A percentile compares a stretch with the other conserved stretches of the same genome.
phyloP scores from a whole-genome alignment of 2,113 vertebrate genomes.

The Antechinus stuartii region DNA sequence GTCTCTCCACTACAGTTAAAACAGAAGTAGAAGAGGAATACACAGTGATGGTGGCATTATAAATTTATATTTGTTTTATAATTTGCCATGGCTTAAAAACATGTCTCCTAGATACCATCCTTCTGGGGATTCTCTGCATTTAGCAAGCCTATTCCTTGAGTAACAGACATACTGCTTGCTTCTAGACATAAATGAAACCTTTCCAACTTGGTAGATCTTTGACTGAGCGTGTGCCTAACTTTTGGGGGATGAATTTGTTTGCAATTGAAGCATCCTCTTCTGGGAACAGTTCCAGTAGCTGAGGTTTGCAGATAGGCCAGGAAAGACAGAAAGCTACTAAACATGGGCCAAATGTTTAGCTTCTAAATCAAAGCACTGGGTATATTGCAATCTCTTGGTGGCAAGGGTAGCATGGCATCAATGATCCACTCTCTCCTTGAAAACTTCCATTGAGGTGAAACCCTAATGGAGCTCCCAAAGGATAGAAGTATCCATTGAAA shows the following conservation, averaged over 20 bases:
- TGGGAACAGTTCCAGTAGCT: slow-evolving; percentile 13
- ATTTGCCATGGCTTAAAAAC: neutral
- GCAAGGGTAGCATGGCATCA: neutral
- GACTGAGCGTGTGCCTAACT: neutral
- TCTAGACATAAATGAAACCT: neutral
- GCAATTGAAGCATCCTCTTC: neutral
- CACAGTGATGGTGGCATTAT: neutral
- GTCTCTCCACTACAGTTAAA: neutral
- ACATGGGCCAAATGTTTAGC: neutral
- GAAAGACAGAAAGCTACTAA: slow-evolving; percentile 20
- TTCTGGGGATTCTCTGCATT: neutral
- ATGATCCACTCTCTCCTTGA: neutral
- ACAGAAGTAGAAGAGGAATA: neutral
- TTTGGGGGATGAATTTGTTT: slow-evolving; percentile 18
- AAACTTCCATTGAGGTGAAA: neutral
- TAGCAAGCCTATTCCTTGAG: neutral
- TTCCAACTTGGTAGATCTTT: neutral
- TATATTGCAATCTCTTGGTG: neutral
- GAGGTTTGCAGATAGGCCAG: neutral
- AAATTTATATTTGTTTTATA: neutral
- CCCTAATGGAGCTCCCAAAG: too few species aligned
- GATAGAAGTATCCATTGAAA: neutral
- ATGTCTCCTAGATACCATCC: too few species aligned
- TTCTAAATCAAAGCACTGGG: neutral
- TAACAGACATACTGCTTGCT: neutral